Base-by-base conservation (phyloP, 2,113 vertebrate genomes). In the Astur gentilis region DNA sequence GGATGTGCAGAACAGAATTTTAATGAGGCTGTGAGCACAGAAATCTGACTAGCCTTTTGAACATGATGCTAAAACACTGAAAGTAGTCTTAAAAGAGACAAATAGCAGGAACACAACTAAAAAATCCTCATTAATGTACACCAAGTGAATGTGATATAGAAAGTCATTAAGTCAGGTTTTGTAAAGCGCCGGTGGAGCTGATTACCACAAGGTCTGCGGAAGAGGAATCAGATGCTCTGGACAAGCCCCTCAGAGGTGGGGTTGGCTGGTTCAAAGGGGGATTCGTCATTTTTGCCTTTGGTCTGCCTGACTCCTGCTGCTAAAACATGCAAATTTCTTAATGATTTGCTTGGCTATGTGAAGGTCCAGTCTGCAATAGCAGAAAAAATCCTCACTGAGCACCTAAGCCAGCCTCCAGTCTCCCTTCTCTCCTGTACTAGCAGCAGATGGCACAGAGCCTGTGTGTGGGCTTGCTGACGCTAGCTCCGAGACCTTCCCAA, bases 1-100 rank as follows among this genome's bases (percentile, higher is more conserved):
- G 98, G 98, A 98, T 96, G 97, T 97, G 98, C 93, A 90, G 98
- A 98, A 97, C 97, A 98, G 98, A 98, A 98, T 98, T 98, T 98
- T 98, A 98, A 98, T 98, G 98, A 98, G 97, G 92, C 97, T 97
- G 97, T 73, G 47, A 97, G 96, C 95, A 96, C 96, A 98, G 95
- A 93, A 97, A 98, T 96, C 98, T 97, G 98, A 98, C 98, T 98
- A 97, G 98, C 98, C 98, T 98, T 98, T 98, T 98, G 98, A 98
- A 98, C 97, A 97, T 97, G 97, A 98, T 96, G 97, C 97, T 97
- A 97, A 98, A 98, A 97, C 97, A 97, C 95, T 97, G 97, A 98
- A 98, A 97, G 97, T 98, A 97, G 95, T 96, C 97, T 98, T 98
- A 96, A 97, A 97, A 98, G 96, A 98, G 97, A 97, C 95, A 98